Conservation (phyloP, 2,113 vertebrate genomes). For the Hippocampus mohnikei region DNA sequence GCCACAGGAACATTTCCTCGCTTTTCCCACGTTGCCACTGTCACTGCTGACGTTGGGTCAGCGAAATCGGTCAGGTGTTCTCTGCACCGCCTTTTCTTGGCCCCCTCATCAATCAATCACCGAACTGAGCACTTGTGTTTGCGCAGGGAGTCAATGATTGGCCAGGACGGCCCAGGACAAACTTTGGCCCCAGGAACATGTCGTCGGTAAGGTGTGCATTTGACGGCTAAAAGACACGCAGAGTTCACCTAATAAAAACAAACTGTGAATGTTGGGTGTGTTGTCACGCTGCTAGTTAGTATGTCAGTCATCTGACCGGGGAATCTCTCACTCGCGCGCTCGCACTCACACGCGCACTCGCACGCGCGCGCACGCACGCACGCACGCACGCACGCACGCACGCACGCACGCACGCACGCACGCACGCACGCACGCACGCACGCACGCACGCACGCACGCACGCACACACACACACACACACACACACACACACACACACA, state of each 20-base stretch:
- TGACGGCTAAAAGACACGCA: neutral
- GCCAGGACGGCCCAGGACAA: conserved; percentile 9
- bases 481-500: too few relatives aligned
- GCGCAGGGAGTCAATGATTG: conserved; percentile 60
- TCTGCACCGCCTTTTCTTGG: too few relatives aligned
- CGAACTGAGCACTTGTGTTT: conserved; percentile 11
- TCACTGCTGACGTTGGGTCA: neutral
- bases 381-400: too few relatives aligned
- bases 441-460: too few relatives aligned
- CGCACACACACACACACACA: too few relatives aligned
- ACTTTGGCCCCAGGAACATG: conserved; percentile 30
- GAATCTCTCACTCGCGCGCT: too few relatives aligned
- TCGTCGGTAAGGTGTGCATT: neutral
- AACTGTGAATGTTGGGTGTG: conserved; percentile 31
- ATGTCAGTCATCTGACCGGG: conserved; percentile 41
- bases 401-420: too few relatives aligned
- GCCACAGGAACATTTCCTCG: conserved; percentile 47
- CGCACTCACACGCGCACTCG: too few relatives aligned
- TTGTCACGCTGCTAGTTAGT: conserved; percentile 38
- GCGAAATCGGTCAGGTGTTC: neutral
- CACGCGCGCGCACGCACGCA: too few relatives aligned
- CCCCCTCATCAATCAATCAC: conserved; percentile 11
- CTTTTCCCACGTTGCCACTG: neutral
- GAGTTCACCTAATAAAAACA: conserved; percentile 22
- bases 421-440: too few relatives aligned